Percentiles rank a stretch among this genome's conserved stretches.
Evolutionary conservation across 2,888 invertebrate species (phyloP).

Genomic region (Eilema depressum): DNA sequence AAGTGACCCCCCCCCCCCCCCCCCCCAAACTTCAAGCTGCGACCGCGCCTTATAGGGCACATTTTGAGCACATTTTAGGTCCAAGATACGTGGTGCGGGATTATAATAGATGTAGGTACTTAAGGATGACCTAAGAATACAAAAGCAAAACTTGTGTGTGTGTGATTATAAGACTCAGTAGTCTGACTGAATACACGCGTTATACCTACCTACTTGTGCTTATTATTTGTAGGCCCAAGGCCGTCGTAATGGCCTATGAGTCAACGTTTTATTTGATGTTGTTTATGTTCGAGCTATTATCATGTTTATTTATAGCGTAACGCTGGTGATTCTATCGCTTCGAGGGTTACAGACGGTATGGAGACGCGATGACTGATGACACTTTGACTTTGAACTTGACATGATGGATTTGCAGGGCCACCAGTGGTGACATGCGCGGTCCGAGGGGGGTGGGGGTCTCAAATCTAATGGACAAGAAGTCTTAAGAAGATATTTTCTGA

Average conservation of each 20-base stretch:
- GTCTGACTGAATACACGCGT: slow-evolving; percentile 11
- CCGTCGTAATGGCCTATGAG: slow-evolving; percentile 12
- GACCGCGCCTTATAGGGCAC: too few species aligned
- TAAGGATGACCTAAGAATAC: slow-evolving; percentile 17
- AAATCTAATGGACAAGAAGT: too few species aligned
- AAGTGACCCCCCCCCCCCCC: too few species aligned
- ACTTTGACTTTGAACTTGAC: neutral
- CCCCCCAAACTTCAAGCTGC: too few species aligned
- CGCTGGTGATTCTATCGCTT: neutral
- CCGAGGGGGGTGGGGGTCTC: too few species aligned
- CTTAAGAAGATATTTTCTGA: too few species aligned
- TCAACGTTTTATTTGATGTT: slow-evolving; percentile 20
- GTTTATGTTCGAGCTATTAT: slow-evolving; percentile 20
- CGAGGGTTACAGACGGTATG: neutral
- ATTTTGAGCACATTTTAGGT: too few species aligned
- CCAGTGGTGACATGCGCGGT: too few species aligned
- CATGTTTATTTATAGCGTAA: slow-evolving; percentile 22
- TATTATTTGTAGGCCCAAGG: slow-evolving; percentile 18
- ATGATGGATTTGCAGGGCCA: too few species aligned
- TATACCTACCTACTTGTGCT: neutral
- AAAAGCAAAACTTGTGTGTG: slow-evolving; percentile 12
- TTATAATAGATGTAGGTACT: neutral
- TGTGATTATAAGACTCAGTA: slow-evolving; percentile 5
- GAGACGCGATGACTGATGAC: neutral
- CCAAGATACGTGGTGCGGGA: too few species aligned